Percentiles rank a stretch among this genome's conserved stretches.
Conservation (phyloP, 2,797 vertebrate genomes). For the Gymnodraco acuticeps region DNA sequence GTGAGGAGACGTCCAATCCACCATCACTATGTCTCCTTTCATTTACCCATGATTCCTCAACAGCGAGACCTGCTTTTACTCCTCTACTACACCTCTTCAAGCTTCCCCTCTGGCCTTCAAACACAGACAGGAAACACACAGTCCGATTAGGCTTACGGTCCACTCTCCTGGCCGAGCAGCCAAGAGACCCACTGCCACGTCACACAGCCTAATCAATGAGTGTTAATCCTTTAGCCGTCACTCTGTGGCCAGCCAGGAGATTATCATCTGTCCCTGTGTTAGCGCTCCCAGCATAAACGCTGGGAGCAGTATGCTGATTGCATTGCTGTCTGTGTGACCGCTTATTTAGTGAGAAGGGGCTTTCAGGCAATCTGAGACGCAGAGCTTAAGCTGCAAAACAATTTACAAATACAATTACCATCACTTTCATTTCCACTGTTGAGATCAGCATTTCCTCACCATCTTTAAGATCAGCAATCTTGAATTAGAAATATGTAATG, state of each 20-base stretch:
- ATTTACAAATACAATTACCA: constrained; percentile 34
- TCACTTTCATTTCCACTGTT: constrained; percentile 20
- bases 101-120: constrained; percentile 6
- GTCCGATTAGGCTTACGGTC: constrained; percentile 48
- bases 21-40: constrained; percentile 78
- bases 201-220: constrained; percentile 78
- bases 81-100: constrained; percentile 21
- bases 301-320: constrained; percentile 66
- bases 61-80: constrained; percentile 45
- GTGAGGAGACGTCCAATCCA: constrained; percentile 79
- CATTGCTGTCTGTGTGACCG: constrained; percentile 31
- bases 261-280: constrained; percentile 74
- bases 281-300: constrained; percentile 38
- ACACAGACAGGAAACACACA: constrained; percentile 30
- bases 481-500: constrained; percentile 4
- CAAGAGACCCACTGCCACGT: constrained; percentile 56
- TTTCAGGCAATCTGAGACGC: constrained; percentile 42
- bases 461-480: background rate
- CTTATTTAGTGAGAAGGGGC: constrained; percentile 36
- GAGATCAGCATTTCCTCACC: background rate
- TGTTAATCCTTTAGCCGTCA: constrained; percentile 71
- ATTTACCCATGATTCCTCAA: constrained; percentile 80
- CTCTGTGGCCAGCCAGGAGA: constrained; percentile 68
- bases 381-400: constrained; percentile 29
- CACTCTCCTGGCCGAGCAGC: constrained; percentile 44